Evolutionary conservation across 2,797 vertebrate species (phyloP).

Genomic region (Macroramphosus scolopax): DNA sequence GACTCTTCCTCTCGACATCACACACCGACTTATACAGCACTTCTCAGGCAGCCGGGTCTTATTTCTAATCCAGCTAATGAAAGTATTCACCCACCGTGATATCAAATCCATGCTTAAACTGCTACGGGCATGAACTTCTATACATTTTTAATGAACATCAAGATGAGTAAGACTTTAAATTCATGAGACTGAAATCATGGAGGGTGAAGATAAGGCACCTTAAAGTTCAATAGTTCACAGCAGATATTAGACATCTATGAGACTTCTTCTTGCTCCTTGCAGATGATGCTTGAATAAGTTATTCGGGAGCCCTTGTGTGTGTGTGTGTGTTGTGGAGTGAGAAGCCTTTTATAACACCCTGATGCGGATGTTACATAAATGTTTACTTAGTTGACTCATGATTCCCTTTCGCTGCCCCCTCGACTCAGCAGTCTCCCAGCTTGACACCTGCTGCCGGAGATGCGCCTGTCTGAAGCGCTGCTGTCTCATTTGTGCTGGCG

Average conservation of each 20-base stretch:
- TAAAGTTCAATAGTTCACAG: no score
- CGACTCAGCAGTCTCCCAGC: conserved; percentile 53
- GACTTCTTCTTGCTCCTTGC: no score
- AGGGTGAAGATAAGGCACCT: background rate
- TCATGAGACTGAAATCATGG: background rate
- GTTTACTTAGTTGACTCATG: conserved; percentile 4
- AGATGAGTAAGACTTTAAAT: no score
- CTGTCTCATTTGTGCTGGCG: conserved; percentile 47
- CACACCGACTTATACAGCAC: background rate
- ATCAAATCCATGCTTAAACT: background rate
- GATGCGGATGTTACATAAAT: conserved; percentile 28
- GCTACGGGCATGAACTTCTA: background rate
- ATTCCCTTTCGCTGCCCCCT: conserved; percentile 1
- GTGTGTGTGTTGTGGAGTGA: no score
- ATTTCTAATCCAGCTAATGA: conserved; percentile 33
- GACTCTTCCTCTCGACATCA: background rate
- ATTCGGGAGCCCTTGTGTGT: no score
- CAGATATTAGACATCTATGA: conserved; percentile 2
- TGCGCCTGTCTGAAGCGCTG: conserved; percentile 30
- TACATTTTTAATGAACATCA: background rate
- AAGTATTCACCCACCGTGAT: conserved; percentile 13
- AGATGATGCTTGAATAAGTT: no score
- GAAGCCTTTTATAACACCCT: conserved; percentile 17
- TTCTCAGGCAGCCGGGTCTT: conserved; percentile 17
- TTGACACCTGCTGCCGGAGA: conserved; percentile 25